Conservation (phyloP, 2,888 invertebrate genomes). For the Polydrusus cervinus region DNA sequence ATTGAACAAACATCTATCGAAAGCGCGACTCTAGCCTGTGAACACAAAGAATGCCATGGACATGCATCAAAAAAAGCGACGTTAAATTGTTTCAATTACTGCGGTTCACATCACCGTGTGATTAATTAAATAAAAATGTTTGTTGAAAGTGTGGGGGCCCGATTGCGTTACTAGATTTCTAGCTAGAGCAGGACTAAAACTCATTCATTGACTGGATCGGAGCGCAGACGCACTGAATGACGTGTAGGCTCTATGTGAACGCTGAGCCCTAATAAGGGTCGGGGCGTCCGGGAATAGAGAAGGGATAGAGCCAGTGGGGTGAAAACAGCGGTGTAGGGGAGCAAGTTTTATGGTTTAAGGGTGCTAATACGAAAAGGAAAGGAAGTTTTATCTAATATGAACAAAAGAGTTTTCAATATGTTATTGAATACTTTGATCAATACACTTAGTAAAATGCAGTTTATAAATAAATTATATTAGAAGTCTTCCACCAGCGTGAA, state of each 20-base stretch:
- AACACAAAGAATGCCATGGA: constrained; percentile 10
- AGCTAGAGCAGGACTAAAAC: constrained; percentile 49
- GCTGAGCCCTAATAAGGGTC: constrained; percentile 49
- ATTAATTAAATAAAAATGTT: constrained; percentile 47
- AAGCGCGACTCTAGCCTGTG: background rate
- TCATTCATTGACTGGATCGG: constrained; percentile 59
- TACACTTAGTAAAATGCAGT: too few species aligned
- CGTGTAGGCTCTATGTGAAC: constrained; percentile 43
- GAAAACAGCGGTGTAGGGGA: constrained; percentile 40
- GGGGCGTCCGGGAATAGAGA: constrained; percentile 37
- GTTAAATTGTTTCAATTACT: constrained; percentile 25
- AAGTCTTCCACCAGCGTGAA: too few species aligned
- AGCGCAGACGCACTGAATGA: constrained; percentile 55
- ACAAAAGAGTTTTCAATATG: too few species aligned
- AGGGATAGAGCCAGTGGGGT: constrained; percentile 42
- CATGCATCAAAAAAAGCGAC: constrained; percentile 23
- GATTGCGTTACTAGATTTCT: constrained; percentile 47
- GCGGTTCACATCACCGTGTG: constrained; percentile 18
- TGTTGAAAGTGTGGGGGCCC: constrained; percentile 38
- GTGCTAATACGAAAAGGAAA: constrained; percentile 18
- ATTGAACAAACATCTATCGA: constrained; percentile 33
- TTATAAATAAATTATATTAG: too few species aligned
- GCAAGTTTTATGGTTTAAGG: constrained; percentile 44
- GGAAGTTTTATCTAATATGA: background rate
- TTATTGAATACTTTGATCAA: too few species aligned